Evolutionary conservation across 1,140 invertebrate species (phyloP), one percentile per base, ranked within the genome.

Genomic region (Popillia japonica): DNA sequence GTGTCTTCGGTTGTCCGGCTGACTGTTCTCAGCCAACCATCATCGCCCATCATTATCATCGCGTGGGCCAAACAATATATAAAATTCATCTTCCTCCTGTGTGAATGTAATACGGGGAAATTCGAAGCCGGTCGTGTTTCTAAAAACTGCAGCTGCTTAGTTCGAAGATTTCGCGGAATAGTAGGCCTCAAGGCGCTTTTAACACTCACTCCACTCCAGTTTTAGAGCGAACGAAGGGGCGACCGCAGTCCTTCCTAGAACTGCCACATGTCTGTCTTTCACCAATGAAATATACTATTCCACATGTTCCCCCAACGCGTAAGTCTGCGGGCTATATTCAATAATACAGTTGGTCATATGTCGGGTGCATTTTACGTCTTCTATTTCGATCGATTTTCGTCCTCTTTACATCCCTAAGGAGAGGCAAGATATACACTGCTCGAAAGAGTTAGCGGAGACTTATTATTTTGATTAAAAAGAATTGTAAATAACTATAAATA

Each of bases 91-190:
- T n/a, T 64, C 61, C 61, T 17, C 61, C 61, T 6, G n/a, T n/a
- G 61, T 48, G 44, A 22, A 64, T 20, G 17, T 10, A 64, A 64
- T 64, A 64, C 61, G 61, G 61, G 61, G 61, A 64, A 64, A 64
- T 64, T 64, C 23, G 20, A 8, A 20, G 61, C 61, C 61, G 61
- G 61, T 64, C 23, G 61, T 64, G 61, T 27, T 64, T 64, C 61
- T 64, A 64, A 64, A 64, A 64, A 64, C 61, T 64, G 61, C 61
- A 64, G 61, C 61, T 64, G 61, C 61, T 64, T 64, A 64, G 61
- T 64, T 64, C 61, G 61, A 64, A 64, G 61, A 64, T 22, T 64
- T 64, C 61, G 61, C 61, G 61, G 61, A 64, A 64, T 64, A 64
- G 61, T 64, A 64, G 61, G 61, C 61, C 61, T 64, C 61, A 64